These are phyloP conservation scores for Adela reaumurella DNA, from an alignment of 2,888 invertebrate species.

Conservation along the genomic window DNA sequence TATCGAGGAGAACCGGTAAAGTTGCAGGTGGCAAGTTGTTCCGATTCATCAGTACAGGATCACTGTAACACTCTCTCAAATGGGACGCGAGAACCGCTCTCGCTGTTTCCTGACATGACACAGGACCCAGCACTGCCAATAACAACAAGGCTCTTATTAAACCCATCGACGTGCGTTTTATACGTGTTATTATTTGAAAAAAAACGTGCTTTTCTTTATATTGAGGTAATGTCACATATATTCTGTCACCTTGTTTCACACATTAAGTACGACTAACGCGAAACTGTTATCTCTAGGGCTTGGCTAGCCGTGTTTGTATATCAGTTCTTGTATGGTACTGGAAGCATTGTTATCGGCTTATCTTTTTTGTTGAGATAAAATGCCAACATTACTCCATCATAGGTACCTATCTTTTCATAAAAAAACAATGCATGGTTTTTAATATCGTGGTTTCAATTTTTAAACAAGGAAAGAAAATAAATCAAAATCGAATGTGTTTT, in stretches of 20 bases:
- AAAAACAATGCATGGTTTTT: too few relatives aligned
- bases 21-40: slow-evolving; percentile 60
- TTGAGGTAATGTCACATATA: too few relatives aligned
- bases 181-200: too few relatives aligned
- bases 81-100: slow-evolving; percentile 9
- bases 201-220: too few relatives aligned
- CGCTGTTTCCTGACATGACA: slow-evolving; percentile 7
- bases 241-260: too few relatives aligned
- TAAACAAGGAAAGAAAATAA: too few relatives aligned
- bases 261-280: neutral
- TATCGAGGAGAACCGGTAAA: slow-evolving; percentile 57
- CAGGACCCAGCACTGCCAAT: neutral
- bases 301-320: neutral
- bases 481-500: too few relatives aligned
- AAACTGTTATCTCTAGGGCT: neutral
- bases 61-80: slow-evolving; percentile 58
- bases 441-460: too few relatives aligned
- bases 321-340: neutral
- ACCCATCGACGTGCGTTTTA: too few relatives aligned
- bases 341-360: neutral
- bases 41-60: slow-evolving; percentile 46
- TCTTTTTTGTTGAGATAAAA: neutral
- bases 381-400: neutral
- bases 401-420: neutral
- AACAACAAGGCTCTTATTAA: too few relatives aligned